phyloP scores from a whole-genome alignment of 2,113 vertebrate genomes.

The Semnornis frantzii region DNA sequence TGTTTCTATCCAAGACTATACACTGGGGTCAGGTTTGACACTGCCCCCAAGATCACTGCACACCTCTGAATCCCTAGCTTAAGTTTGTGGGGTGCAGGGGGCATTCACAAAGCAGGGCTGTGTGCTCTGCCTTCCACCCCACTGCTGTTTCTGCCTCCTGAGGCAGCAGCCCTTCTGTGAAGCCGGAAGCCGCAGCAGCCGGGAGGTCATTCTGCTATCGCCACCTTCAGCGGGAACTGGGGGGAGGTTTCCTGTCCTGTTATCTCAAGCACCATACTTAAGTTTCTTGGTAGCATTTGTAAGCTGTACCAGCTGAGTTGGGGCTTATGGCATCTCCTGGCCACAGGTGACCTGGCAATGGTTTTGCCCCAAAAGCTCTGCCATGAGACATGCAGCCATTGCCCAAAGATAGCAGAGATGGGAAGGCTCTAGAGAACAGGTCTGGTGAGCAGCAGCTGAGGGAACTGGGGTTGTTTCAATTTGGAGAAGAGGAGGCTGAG shows the following conservation, averaged over 20 bases:
- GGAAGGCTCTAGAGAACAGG: too few relatives aligned
- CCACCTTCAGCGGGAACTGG: background rate
- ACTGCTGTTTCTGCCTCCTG: background rate
- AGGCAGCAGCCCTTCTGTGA: background rate
- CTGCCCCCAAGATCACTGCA: accelerated
- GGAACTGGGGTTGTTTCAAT: too few relatives aligned
- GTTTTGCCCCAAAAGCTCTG: background rate
- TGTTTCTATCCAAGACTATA: background rate
- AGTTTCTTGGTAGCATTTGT: background rate
- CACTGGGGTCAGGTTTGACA: background rate
- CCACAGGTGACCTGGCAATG: background rate
- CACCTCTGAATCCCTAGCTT: accelerated
- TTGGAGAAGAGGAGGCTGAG: too few relatives aligned
- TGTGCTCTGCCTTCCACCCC: background rate
- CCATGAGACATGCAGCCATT: background rate
- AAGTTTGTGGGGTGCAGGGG: background rate
- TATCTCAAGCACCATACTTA: slow-evolving; percentile 13
- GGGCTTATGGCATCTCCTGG: background rate
- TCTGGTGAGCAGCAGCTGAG: too few relatives aligned
- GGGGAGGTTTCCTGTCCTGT: slow-evolving; percentile 18
- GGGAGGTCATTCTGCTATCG: background rate
- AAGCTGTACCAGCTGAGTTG: background rate
- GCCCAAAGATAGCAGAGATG: background rate
- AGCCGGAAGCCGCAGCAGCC: background rate
- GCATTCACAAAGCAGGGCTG: background rate